Percentiles rank a stretch among this genome's conserved stretches.
Evolutionary conservation across 1,140 invertebrate species (phyloP).

Genomic region (Conopomorpha cramerella): DNA sequence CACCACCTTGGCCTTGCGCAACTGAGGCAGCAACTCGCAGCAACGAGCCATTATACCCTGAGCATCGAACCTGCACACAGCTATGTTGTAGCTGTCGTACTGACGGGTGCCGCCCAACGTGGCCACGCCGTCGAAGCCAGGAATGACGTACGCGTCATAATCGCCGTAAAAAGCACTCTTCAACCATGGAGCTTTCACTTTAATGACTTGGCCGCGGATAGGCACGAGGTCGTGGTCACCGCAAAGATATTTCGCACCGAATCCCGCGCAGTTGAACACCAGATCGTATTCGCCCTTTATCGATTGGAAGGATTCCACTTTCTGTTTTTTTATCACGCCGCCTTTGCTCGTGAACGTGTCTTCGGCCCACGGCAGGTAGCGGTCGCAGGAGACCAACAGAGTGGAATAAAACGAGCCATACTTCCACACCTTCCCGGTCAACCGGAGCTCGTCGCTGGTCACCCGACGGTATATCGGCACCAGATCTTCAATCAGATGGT

Average conservation of each 20-base stretch:
- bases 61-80: conserved; percentile 73
- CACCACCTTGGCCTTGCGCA: conserved; percentile 68
- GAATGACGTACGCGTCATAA: conserved; percentile 84
- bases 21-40: conserved; percentile 68
- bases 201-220: conserved; percentile 87
- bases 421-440: conserved; percentile 76
- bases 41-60: conserved; percentile 77
- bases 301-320: conserved; percentile 66
- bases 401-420: conserved; percentile 82
- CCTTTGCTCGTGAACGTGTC: conserved; percentile 60
- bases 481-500: conserved; percentile 74
- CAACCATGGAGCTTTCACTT: conserved; percentile 87
- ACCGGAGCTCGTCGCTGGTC: conserved; percentile 70
- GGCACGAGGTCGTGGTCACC: conserved; percentile 78
- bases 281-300: conserved; percentile 74
- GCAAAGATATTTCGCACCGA: conserved; percentile 79
- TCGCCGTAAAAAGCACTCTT: conserved; percentile 87
- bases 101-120: conserved; percentile 85
- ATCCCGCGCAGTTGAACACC: conserved; percentile 87
- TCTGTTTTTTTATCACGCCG: conserved; percentile 24
- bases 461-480: conserved; percentile 75
- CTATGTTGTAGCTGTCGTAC: conserved; percentile 75
- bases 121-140: conserved; percentile 69
- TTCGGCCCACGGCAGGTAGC: conserved; percentile 77
- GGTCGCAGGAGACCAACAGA: conserved; percentile 71